Conservation (phyloP, 2,797 vertebrate species). For the Glyptemys insculpta region DNA sequence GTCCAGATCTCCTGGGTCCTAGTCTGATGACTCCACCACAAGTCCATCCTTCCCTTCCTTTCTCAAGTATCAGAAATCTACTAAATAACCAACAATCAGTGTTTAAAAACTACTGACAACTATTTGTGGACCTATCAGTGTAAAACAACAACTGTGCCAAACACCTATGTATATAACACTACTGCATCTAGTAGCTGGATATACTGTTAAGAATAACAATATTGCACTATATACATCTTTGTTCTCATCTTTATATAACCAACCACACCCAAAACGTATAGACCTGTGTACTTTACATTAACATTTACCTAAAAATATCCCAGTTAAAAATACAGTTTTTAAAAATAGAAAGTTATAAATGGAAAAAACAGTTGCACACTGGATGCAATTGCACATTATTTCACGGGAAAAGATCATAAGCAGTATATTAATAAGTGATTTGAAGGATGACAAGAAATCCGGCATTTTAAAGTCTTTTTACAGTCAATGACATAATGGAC, state of each 20-base stretch:
- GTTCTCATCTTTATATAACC: background rate
- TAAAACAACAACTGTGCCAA: background rate
- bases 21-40: background rate
- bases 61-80: background rate
- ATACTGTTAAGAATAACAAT: background rate
- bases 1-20: background rate
- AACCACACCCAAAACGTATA: background rate
- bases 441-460: background rate
- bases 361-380: background rate
- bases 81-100: background rate
- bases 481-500: background rate
- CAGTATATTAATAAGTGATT: rapidly evolving
- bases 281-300: background rate
- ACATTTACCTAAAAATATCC: background rate
- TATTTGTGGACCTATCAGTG: background rate
- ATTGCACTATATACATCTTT: rapidly evolving
- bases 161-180: rapidly evolving
- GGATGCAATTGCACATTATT: background rate
- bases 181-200: background rate
- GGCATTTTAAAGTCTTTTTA: background rate
- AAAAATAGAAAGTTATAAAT: background rate
- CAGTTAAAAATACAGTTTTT: background rate
- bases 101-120: background rate
- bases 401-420: background rate
- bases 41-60: background rate